Conservation (phyloP, 2,797 vertebrate species). For the Sternotherus odoratus region DNA sequence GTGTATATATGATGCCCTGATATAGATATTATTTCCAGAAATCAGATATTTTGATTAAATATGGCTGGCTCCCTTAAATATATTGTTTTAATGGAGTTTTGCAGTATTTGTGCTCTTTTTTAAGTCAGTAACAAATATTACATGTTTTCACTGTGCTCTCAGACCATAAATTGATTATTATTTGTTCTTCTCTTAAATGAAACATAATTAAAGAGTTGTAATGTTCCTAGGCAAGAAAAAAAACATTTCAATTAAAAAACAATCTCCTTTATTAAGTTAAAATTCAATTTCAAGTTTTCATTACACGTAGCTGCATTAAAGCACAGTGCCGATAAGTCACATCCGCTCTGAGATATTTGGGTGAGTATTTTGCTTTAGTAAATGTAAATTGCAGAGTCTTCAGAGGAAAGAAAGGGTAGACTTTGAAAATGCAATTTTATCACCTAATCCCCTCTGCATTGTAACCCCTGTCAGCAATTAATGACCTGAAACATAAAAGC, state of each 20-base stretch:
- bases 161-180: constrained; percentile 54
- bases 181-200: constrained; percentile 47
- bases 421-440: constrained; percentile 12
- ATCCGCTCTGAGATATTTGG: background rate
- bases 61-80: background rate
- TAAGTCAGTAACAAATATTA: background rate
- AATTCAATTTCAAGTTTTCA: constrained; percentile 51
- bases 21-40: background rate
- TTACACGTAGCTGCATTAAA: constrained; percentile 27
- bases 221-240: constrained; percentile 30
- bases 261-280: constrained; percentile 62
- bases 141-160: background rate
- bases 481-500: constrained; percentile 29
- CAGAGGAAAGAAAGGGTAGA: background rate
- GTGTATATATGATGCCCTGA: background rate
- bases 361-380: background rate
- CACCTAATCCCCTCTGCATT: background rate
- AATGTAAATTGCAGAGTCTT: background rate
- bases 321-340: background rate
- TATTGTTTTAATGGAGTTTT: constrained; percentile 15
- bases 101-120: background rate
- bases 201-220: constrained; percentile 67
- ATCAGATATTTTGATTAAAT: constrained; percentile 11
- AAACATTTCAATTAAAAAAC: constrained; percentile 65
- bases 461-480: constrained; percentile 43